Evolutionary conservation across 2,888 invertebrate genomes (phyloP).

Genomic region (Tuberolachnus salignus): DNA sequence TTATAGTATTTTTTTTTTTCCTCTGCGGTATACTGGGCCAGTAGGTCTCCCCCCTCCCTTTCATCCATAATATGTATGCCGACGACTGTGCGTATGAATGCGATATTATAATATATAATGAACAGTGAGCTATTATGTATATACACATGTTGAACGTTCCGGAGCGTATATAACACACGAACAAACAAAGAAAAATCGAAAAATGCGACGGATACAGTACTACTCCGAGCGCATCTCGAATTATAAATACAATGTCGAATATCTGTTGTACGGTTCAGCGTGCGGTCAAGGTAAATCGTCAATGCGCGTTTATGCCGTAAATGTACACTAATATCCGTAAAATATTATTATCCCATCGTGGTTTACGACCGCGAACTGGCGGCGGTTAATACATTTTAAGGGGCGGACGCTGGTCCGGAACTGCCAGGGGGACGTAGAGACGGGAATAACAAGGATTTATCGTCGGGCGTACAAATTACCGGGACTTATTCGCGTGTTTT

Average conservation of each 20-base stretch:
- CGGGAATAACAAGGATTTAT: too few species aligned
- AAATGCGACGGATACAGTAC: not conserved
- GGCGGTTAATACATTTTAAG: too few species aligned
- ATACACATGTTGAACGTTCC: too few species aligned
- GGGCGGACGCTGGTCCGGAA: too few species aligned
- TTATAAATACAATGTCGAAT: not conserved
- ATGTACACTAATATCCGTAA: not conserved
- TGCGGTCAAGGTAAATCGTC: conserved; percentile 19
- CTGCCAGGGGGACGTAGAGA: too few species aligned
- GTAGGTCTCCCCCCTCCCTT: too few species aligned
- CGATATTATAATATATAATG: too few species aligned
- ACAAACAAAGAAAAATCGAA: not conserved
- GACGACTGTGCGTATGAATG: not conserved
- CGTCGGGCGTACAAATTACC: too few species aligned
- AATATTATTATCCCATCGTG: not conserved
- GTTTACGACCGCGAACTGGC: not conserved
- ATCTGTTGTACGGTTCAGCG: not conserved
- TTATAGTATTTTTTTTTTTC: too few species aligned
- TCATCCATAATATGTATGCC: too few species aligned
- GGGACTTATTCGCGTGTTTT: too few species aligned
- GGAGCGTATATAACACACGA: not conserved
- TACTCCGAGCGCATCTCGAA: not conserved
- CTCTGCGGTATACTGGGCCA: not conserved
- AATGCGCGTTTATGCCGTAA: not conserved
- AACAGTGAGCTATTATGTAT: too few species aligned